Conservation (phyloP, 2,797 vertebrate species). For the Pelodytes ibericus region DNA sequence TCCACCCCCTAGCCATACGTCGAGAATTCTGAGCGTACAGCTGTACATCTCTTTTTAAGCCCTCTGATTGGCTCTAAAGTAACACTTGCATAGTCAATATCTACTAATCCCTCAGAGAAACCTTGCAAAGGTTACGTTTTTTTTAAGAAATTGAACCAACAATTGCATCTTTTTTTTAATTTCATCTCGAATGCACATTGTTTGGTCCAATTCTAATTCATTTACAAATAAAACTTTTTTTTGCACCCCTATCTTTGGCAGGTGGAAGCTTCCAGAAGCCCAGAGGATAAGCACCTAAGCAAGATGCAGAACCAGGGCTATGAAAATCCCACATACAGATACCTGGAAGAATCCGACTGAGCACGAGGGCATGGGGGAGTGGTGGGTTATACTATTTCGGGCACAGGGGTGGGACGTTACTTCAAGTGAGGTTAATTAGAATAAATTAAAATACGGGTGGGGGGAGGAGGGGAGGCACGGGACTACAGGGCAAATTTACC, state of each 20-base stretch:
- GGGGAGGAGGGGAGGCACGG: constrained; percentile 11
- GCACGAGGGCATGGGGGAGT: constrained; percentile 22
- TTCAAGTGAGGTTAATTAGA: constrained; percentile 15
- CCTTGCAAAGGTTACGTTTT: too few species aligned
- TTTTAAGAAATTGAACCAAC: too few species aligned
- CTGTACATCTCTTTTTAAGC: too few species aligned
- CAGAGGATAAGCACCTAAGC: constrained; percentile 84
- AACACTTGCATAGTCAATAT: too few species aligned
- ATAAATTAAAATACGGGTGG: not conserved
- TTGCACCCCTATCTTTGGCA: constrained; percentile 44
- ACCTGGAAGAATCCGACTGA: constrained; percentile 86
- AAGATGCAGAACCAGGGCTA: constrained; percentile 90
- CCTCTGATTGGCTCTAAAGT: too few species aligned
- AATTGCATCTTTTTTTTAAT: too few species aligned
- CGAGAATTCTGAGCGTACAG: too few species aligned
- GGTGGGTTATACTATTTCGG: constrained; percentile 5
- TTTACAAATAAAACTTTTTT: too few species aligned
- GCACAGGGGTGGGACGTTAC: constrained; percentile 26
- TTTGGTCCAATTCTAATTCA: too few species aligned
- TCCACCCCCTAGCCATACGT: too few species aligned
- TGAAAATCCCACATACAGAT: constrained; percentile 84
- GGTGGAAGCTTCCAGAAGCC: constrained; percentile 81
- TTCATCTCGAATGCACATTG: too few species aligned
- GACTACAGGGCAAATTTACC: constrained; percentile 31
- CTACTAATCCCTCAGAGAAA: too few species aligned